phyloP scores from a whole-genome alignment of 2,113 vertebrate genomes.

The Cricetomys ansorgei region DNA sequence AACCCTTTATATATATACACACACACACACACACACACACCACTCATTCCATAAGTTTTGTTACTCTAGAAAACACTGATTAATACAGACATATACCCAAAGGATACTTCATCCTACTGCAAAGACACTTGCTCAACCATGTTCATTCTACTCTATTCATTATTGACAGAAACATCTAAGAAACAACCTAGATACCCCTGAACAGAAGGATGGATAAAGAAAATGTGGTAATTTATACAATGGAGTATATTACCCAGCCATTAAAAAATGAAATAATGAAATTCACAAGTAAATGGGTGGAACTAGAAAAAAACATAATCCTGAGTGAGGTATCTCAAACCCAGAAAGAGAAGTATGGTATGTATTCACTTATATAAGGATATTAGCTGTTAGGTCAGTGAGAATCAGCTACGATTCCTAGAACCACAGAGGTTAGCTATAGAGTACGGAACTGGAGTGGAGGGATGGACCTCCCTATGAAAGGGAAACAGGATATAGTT shows the following conservation, averaged over 20 bases:
- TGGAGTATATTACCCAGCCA: no score
- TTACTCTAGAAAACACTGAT: no score
- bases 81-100: no score
- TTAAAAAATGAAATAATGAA: background rate
- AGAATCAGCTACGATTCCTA: background rate
- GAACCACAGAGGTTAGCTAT: background rate
- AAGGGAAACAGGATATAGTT: background rate
- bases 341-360: background rate
- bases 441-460: background rate
- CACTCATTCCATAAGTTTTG: no score
- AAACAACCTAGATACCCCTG: background rate
- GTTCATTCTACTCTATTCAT: background rate
- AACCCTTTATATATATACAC: no score
- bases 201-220: background rate
- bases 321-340: background rate
- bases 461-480: background rate
- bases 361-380: background rate
- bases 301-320: background rate
- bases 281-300: background rate
- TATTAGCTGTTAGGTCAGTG: background rate
- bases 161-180: background rate
- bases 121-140: background rate
- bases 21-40: no score
- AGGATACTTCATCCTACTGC: background rate
- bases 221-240: background rate